Conservation (phyloP, 1,140 invertebrate genomes). For the Palaemon carinicauda region DNA sequence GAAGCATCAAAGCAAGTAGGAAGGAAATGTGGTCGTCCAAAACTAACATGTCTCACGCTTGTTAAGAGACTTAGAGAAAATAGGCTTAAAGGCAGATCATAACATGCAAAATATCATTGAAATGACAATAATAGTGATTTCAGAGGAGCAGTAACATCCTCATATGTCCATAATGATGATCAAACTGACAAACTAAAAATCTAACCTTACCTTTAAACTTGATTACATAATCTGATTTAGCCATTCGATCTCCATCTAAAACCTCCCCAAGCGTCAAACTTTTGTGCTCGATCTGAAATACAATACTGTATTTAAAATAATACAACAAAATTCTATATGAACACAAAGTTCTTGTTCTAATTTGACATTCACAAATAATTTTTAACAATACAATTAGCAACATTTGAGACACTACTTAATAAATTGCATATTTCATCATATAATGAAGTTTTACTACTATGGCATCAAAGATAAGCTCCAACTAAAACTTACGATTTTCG, state of each 20-base stretch:
- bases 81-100: too few species aligned
- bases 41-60: too few species aligned
- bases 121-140: slow-evolving; percentile 41
- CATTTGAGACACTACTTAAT: too few species aligned
- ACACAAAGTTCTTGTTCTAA: background rate
- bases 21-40: too few species aligned
- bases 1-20: too few species aligned
- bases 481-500: slow-evolving; percentile 65
- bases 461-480: background rate
- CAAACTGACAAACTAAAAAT: background rate
- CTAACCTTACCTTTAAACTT: slow-evolving; percentile 65
- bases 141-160: background rate
- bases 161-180: too few species aligned
- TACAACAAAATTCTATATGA: background rate
- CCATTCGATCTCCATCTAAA: slow-evolving; percentile 70
- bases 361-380: too few species aligned
- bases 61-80: too few species aligned
- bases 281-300: slow-evolving; percentile 68
- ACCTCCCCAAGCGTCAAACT: slow-evolving; percentile 69
- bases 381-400: too few species aligned
- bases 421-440: background rate
- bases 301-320: background rate
- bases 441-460: background rate
- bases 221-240: slow-evolving; percentile 67
- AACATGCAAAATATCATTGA: too few species aligned